phyloP scores from a whole-genome alignment of 2,888 invertebrate genomes.

The Heliothis peltigera region DNA sequence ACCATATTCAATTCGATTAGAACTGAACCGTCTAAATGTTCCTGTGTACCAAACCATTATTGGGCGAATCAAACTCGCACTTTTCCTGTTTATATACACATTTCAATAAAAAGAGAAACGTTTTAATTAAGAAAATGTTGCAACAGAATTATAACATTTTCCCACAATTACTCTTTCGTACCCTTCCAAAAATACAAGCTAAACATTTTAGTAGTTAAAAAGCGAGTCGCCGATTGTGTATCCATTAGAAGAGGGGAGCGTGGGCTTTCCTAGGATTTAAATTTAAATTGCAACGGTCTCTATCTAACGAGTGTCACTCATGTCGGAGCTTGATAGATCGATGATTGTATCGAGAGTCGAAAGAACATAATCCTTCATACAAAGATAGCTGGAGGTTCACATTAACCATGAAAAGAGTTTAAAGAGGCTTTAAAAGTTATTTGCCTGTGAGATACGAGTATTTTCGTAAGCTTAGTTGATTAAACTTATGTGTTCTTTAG shows the following conservation, averaged over 20 bases:
- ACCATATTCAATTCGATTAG: no score
- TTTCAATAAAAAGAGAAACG: no score
- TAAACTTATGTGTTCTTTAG: no score
- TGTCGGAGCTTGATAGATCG: conserved; percentile 82
- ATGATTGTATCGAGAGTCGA: conserved; percentile 74
- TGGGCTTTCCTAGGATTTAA: conserved; percentile 79
- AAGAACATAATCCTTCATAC: conserved; percentile 56
- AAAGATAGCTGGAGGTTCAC: conserved; percentile 31
- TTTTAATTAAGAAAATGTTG: not conserved
- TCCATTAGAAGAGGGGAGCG: conserved; percentile 67
- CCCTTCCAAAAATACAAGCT: conserved; percentile 3
- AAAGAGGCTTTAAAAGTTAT: no score
- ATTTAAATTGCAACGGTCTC: conserved; percentile 82
- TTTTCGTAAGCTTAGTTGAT: no score
- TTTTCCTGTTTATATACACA: no score
- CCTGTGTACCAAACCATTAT: no score
- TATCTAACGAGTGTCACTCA: conserved; percentile 83
- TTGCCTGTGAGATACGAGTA: no score
- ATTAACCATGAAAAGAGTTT: not conserved
- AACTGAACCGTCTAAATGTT: no score
- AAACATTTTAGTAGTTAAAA: conserved; percentile 45
- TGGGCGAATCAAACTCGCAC: no score
- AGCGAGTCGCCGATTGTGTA: conserved; percentile 53
- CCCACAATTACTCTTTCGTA: not conserved
- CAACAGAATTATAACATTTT: no score